Percentiles rank a stretch among this genome's conserved stretches.
Conservation (phyloP, 2,797 vertebrate genomes). For the Craterocephalus amniculus region DNA sequence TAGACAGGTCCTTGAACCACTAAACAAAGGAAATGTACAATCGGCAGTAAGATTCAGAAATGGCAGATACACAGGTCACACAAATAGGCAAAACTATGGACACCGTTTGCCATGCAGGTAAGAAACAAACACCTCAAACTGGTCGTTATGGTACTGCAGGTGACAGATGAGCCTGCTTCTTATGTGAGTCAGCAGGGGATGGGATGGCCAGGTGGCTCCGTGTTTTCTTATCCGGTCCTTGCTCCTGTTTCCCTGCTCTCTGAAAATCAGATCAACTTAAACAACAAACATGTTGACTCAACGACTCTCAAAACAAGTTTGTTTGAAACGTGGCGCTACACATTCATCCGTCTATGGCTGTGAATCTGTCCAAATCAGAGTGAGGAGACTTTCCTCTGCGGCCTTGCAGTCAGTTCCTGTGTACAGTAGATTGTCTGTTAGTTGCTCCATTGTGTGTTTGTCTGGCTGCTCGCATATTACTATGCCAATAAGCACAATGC, state of each 20-base stretch:
- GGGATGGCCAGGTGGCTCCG: conserved; percentile 21
- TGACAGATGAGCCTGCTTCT: conserved; percentile 43
- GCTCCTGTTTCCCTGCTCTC: conserved; percentile 20
- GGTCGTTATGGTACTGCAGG: conserved; percentile 43
- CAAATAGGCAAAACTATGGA: conserved; percentile 70
- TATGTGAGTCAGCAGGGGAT: conserved; percentile 14
- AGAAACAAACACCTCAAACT: conserved; percentile 67
- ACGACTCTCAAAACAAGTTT: conserved; percentile 29
- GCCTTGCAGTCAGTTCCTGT: conserved; percentile 34
- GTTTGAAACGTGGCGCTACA: conserved; percentile 48
- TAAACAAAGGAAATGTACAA: conserved; percentile 73
- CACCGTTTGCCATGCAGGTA: conserved; percentile 81
- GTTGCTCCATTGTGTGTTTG: conserved; percentile 37
- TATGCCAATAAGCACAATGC: conserved; percentile 14
- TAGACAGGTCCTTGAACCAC: conserved; percentile 68
- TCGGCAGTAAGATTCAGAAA: conserved; percentile 79
- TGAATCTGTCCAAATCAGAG: conserved; percentile 55
- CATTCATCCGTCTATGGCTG: conserved; percentile 72
- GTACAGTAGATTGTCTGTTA: conserved; percentile 65
- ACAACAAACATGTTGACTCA: conserved; percentile 34
- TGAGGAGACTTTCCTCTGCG: conserved; percentile 34
- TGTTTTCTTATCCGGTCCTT: conserved; percentile 32
- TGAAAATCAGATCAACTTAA: conserved; percentile 24
- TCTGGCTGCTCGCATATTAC: conserved; percentile 29
- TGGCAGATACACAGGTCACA: conserved; percentile 75